Percentiles rank a stretch among this genome's conserved stretches.
Evolutionary conservation across 2,888 invertebrate species (phyloP).

Genomic region (Elegia similella): DNA sequence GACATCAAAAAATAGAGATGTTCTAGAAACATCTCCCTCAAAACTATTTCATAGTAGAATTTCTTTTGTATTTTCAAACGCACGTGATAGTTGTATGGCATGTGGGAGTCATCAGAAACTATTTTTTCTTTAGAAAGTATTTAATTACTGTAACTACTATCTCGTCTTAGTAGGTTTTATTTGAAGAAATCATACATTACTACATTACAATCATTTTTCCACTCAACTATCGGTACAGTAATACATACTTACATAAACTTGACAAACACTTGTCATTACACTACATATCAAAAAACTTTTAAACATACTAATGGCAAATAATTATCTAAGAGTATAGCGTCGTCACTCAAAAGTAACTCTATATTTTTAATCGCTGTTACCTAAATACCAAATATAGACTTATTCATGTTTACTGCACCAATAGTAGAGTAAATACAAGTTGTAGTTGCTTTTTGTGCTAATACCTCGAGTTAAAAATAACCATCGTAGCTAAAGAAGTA

Average conservation of each 20-base stretch:
- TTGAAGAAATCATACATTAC: not conserved
- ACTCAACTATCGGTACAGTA: not conserved
- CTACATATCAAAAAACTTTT: no score
- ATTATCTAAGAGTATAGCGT: no score
- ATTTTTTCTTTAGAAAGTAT: not conserved
- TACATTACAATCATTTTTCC: not conserved
- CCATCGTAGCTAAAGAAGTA: not conserved
- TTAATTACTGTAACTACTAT: conserved; percentile 44
- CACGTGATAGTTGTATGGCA: not conserved
- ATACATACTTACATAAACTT: no score
- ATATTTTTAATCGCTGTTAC: no score
- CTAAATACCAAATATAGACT: no score
- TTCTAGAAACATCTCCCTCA: no score
- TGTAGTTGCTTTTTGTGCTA: conserved; percentile 10
- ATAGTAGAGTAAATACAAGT: not conserved
- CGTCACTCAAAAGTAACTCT: no score
- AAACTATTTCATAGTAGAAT: no score
- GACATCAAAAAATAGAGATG: no score
- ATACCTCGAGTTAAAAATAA: conserved; percentile 4
- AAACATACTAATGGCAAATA: no score
- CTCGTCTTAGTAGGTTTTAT: not conserved
- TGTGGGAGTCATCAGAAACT: not conserved
- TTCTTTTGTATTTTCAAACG: not conserved
- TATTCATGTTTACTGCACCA: not conserved
- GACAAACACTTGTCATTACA: no score